Evolutionary conservation across 2,113 vertebrate species (phyloP), one percentile per base, ranked within the genome.

Genomic region (Acinonyx jubatus): DNA sequence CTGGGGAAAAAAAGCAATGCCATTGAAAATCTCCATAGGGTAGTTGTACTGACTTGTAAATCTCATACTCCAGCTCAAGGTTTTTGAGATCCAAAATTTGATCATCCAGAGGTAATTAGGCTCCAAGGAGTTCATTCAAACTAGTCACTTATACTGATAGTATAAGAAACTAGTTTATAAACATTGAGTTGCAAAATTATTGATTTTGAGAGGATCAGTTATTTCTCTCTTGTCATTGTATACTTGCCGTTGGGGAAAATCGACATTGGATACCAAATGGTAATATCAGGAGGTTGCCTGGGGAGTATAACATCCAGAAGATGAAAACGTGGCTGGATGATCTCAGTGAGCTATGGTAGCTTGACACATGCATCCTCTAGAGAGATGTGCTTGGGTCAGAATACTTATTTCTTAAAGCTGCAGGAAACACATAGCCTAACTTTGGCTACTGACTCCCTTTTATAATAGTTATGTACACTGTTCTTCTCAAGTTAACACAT

Each of bases 81-180:
- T 89, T 88, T 89, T 66, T 55, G 79, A 73, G 63, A 61, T 88
- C 48, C 48, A 89, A n/a, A 94, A 92, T 93, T 79, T 79, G 81
- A 88, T 91, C 81, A 61, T 76, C 45, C 38, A 83, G 81, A 68
- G 76, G 33, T 96, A 76, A 83, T 85, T 5, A 50, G 83, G 10
- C 31, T 76, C 63, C 33, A 88, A n/a, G 21, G 61, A 57, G n/a
- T 93, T 86, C 52, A 82, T 76, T 95, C 61, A 89, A 33, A 88
- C 76, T 74, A 79, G 91, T 90, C 55, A 78, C 8, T 45, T 45
- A 45, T 45, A 45, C 45, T 45, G 45, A 78, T 83, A 74, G 78
- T 25, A 65, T 8, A 79, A 61, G 52, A 69, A 73, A 83, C 19
- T 33, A 57, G 45, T 57, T n/a, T 94, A 16, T 92, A n/a, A 90